Evolutionary conservation across 2,888 invertebrate species (phyloP), one percentile per base, ranked within the genome.

Genomic region (Eristalis intricaria): DNA sequence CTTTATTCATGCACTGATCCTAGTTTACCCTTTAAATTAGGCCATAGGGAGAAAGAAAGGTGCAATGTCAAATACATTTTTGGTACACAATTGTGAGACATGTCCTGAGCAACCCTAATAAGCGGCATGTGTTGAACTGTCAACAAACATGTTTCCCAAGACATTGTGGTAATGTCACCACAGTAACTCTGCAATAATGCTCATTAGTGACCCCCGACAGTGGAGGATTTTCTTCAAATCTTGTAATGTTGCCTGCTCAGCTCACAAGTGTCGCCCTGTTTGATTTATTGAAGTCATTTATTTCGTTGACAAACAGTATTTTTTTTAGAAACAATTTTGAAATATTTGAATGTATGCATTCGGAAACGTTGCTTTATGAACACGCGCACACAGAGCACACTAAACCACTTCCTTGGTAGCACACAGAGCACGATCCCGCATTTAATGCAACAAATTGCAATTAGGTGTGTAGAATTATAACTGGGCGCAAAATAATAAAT

Each of bases 201-300:
- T 84, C 87, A 84, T 87, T 87, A 87, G 79, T 87, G 87, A 87
- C 87, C 84, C 79, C 74, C 29, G 56, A 70, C 76, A 61, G 75
- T 68, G 35, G 83, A 83, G 83, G 86, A 87, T 79, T 79, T 68
- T 75, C 75, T 29, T 79, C 75, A 76, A 83, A 87, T 87, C 83
- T 66, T 87, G 79, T 87, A 83, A 79, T 77, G 83, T 80, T 76
- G 87, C 71, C 79, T 79, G 79, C 84, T n/a, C n/a, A 79, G 87
- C 79, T 84, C 84, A 79, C 63, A 84, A 83, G 84, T 80, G 79
- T 89, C 89, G 85, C 85, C 75, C 75, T 73, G 84, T 77, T 84
- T 89, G 89, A 89, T 89, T 89, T 89, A 89, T 89, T 60, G 84
- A 84, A 76, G 89, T 88, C 89, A 89, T 89, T 89, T 89, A 89